Percentiles rank a stretch among this genome's conserved stretches.
Conservation (phyloP, 2,113 vertebrate species). For the Serilophus lunatus region DNA sequence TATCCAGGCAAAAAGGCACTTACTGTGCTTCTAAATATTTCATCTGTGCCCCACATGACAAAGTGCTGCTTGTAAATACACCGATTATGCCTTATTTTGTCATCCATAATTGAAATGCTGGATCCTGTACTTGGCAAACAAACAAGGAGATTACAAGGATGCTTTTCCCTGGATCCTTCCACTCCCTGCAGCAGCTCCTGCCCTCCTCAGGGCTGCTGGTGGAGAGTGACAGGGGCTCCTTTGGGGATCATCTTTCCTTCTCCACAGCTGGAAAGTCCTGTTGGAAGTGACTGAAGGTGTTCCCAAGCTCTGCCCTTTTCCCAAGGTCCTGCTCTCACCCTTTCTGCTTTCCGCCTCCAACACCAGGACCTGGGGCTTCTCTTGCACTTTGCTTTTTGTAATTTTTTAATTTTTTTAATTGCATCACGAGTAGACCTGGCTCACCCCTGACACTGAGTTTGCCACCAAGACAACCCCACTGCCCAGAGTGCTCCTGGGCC, state of each 20-base stretch:
- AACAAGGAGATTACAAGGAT: neutral
- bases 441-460: neutral
- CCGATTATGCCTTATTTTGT: slow-evolving; percentile 1
- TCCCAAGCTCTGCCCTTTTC: neutral
- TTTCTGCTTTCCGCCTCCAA: neutral
- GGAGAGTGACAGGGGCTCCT: neutral
- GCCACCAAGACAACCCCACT: neutral
- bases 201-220: neutral
- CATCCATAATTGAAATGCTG: neutral
- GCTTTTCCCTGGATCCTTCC: neutral
- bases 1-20: neutral
- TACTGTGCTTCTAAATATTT: slow-evolving; percentile 10
- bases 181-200: neutral
- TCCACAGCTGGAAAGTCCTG: neutral
- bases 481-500: too few relatives aligned
- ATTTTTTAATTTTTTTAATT: neutral
- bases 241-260: neutral
- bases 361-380: neutral
- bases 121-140: neutral
- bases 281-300: neutral
- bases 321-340: neutral
- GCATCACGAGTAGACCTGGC: neutral
- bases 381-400: neutral
- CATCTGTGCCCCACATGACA: neutral
- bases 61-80: slow-evolving; percentile 21